phyloP scores from a whole-genome alignment of 1,140 invertebrate genomes.

The Coelopa frigida region DNA sequence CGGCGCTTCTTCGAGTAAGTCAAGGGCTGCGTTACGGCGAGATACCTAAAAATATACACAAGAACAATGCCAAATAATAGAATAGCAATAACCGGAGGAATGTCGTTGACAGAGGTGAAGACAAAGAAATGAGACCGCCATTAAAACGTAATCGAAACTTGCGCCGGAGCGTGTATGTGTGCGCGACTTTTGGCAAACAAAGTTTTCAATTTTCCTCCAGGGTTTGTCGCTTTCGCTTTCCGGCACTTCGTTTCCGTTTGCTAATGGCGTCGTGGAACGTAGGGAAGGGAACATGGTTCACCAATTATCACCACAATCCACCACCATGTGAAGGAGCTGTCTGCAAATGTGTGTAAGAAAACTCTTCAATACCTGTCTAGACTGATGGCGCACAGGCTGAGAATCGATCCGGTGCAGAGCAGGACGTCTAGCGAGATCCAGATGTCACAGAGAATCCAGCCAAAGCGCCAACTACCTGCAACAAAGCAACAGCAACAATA shows the following conservation, averaged over 20 bases:
- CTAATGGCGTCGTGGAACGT: too few relatives aligned
- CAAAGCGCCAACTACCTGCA: constrained; percentile 67
- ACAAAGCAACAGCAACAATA: too few relatives aligned
- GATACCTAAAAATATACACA: constrained; percentile 51
- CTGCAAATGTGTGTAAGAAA: too few relatives aligned
- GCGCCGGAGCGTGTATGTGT: constrained; percentile 18
- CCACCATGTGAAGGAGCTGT: too few relatives aligned
- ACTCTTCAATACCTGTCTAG: constrained; percentile 55
- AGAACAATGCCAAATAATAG: constrained; percentile 13
- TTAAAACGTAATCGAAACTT: constrained; percentile 44
- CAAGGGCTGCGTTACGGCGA: constrained; percentile 78
- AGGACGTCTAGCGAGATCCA: constrained; percentile 92
- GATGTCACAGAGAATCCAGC: constrained; percentile 72
- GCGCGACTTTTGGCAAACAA: constrained; percentile 8
- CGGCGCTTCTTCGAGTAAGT: constrained; percentile 70
- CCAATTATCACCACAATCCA: too few relatives aligned
- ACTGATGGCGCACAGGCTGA: constrained; percentile 74
- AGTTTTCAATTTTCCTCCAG: neutral
- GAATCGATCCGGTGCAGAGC: constrained; percentile 79
- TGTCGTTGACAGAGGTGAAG: constrained; percentile 33
- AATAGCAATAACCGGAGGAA: constrained; percentile 21
- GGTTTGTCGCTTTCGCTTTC: too few relatives aligned
- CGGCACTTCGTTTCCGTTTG: too few relatives aligned
- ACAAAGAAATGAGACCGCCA: constrained; percentile 27
- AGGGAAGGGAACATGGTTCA: neutral